Evolutionary conservation across 2,113 vertebrate species (phyloP).

Genomic region (Atlantisia rogersi): DNA sequence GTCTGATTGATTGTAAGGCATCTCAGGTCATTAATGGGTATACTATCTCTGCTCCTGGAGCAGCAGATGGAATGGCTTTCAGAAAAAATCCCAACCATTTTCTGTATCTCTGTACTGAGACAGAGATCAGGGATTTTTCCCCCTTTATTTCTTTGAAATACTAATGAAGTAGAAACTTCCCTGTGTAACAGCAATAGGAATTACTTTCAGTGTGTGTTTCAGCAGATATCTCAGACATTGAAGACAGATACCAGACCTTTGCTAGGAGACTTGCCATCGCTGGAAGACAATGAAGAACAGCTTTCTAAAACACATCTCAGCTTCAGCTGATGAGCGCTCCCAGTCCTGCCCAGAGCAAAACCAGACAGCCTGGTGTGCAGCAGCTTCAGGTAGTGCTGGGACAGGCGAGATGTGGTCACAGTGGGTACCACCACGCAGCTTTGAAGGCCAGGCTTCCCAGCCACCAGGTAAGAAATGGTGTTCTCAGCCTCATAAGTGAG

Average conservation of each 20-base stretch:
- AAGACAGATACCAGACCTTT: background rate
- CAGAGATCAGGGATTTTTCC: background rate
- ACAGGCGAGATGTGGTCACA: accelerated
- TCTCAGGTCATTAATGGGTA: background rate
- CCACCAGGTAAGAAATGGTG: accelerated
- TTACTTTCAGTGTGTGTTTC: background rate
- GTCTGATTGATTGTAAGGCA: background rate
- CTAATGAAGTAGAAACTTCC: conserved; percentile 12
- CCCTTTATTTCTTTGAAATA: background rate
- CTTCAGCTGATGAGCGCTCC: background rate
- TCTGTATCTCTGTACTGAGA: background rate
- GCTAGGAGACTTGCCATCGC: background rate
- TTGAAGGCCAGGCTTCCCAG: accelerated
- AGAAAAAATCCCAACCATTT: background rate
- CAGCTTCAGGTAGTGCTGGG: background rate
- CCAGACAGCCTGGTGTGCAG: accelerated
- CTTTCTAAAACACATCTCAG: background rate
- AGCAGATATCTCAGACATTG: background rate
- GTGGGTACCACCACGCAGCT: accelerated
- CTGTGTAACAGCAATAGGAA: background rate
- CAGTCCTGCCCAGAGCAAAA: background rate
- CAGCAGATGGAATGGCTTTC: background rate
- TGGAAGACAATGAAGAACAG: background rate
- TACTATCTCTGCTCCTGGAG: background rate
- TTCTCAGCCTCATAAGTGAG: background rate